A percentile compares a stretch with the other conserved stretches of the same genome.
Evolutionary conservation across 2,113 vertebrate genomes (phyloP).

Genomic region (Empidonax traillii): DNA sequence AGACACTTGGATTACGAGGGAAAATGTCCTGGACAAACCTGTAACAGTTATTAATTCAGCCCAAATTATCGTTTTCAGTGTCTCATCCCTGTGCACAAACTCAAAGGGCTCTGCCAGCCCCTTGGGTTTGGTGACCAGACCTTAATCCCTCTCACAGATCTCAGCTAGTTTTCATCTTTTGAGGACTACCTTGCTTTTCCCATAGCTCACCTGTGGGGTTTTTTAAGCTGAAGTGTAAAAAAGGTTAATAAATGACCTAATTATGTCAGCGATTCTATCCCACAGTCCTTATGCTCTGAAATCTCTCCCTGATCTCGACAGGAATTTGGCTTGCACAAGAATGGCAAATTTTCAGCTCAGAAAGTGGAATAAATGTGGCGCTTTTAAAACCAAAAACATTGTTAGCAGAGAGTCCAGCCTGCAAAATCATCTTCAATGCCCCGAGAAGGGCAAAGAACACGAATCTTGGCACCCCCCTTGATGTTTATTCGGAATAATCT

Average conservation of each 20-base stretch:
- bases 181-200: neutral
- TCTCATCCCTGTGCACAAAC: neutral
- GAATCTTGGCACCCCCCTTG: neutral
- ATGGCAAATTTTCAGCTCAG: slow-evolving; percentile 13
- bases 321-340: slow-evolving; percentile 32
- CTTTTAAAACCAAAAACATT: slow-evolving; percentile 6
- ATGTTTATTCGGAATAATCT: slow-evolving; percentile 7
- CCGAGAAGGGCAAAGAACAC: neutral
- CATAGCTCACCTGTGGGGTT: neutral
- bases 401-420: neutral
- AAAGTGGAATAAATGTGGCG: neutral
- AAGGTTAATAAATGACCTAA: slow-evolving; percentile 51
- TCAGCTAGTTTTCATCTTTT: neutral
- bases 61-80: neutral
- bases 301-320: neutral
- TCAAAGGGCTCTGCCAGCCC: neutral
- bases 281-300: slow-evolving; percentile 8
- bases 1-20: neutral
- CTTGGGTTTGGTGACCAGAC: neutral
- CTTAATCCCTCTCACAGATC: neutral
- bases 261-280: slow-evolving; percentile 35
- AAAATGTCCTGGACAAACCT: neutral
- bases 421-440: neutral
- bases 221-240: slow-evolving; percentile 3
- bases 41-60: neutral